Evolutionary conservation across 2,888 invertebrate genomes (phyloP), one percentile per base, ranked within the genome.

Genomic region (Tribolium freemani): DNA sequence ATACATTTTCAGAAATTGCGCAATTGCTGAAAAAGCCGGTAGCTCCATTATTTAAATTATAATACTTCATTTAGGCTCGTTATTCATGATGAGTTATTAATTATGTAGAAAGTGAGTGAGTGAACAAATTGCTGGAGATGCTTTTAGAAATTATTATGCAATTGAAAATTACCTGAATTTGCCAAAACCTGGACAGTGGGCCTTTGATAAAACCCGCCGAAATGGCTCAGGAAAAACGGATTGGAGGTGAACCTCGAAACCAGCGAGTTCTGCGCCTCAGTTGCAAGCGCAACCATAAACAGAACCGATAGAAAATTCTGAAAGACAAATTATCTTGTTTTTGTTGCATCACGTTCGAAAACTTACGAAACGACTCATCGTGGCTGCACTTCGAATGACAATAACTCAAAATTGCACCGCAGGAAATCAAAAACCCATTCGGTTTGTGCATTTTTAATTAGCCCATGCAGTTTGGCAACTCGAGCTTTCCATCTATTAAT

Each of bases 241-340:
- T 64, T 64, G 4, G 53, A 54, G 16, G 64, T 64, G 16, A 64
- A 64, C 16, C 54, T 64, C 11, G 64, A 44, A n/a, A 54, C 64
- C 20, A 64, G 13, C 2, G 60, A 51, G n/a, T 5, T 26, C 54
- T 30, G 1, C 30, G 13, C 5, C 30, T 16, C 10, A 13, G 1
- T 50, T 16, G 6, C 50, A 5, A 20, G 3, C 16, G 6, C 51
- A 21, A 48, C 11, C 11, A 48, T 16, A 48, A 48, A 48, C 6
- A 48, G 11, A 3, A 48, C 48, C 2, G 20, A 38, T 13, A 56
- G 38, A 8, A 56, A 56, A 56, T 10, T 56, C 56, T 56, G 38
- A 31, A 56, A 53, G 21, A 53, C 10, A 38, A 56, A 56, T 56
- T 56, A 56, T 56, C 30, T 31, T 5, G 54, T 56, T 56, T 56